These are phyloP conservation scores for Epiblema foenella DNA, from an alignment of 2,888 invertebrate genomes.

Conservation along the genomic window DNA sequence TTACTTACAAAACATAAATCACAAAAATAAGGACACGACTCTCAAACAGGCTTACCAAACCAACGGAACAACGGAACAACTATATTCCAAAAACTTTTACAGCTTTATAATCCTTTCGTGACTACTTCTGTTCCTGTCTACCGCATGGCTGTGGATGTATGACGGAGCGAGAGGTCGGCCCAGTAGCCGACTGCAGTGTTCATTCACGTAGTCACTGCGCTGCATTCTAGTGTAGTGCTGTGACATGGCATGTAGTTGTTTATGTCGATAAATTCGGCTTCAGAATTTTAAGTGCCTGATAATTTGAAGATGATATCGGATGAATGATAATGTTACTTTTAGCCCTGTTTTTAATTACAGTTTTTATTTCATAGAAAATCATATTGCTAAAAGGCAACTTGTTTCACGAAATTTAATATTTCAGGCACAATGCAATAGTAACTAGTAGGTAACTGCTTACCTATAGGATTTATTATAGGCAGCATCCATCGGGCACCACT, in stretches of 20 bases:
- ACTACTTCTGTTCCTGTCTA: conserved; percentile 54
- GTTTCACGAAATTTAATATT: no score
- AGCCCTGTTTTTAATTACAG: no score
- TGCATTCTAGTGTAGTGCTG: conserved; percentile 78
- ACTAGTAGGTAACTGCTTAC: no score
- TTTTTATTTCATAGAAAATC: no score
- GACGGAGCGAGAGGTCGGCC: conserved; percentile 52
- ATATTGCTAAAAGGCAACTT: no score
- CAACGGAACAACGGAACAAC: conserved; percentile 47
- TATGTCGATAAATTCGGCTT: conserved; percentile 39
- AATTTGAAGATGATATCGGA: no score
- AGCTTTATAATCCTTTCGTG: conserved; percentile 75
- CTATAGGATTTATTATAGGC: no score
- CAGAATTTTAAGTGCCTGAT: no score
- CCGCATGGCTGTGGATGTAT: conserved; percentile 27
- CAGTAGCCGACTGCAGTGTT: conserved; percentile 67
- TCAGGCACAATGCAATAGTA: no score
- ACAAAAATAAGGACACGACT: conserved; percentile 44
- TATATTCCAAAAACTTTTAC: conserved; percentile 62
- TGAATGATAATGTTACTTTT: no score
- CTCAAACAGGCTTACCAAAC: conserved; percentile 40
- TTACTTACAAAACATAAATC: conserved; percentile 44
- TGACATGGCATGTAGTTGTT: conserved; percentile 41
- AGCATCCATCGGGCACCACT: no score
- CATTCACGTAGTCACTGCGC: conserved; percentile 79